Base-by-base conservation (phyloP, 2,888 invertebrate genomes). In the Drosophila kuntzei region DNA sequence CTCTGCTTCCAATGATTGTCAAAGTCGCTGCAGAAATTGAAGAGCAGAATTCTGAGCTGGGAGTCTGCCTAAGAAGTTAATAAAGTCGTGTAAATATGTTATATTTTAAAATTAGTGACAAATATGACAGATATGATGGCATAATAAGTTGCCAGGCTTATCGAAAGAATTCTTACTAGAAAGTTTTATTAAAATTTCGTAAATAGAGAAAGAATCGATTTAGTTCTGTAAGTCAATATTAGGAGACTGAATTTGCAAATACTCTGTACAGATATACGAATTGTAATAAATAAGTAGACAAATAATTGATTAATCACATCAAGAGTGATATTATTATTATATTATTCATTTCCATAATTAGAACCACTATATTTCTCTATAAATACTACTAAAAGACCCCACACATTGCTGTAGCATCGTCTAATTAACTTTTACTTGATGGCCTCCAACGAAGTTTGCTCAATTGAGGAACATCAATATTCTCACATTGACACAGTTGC, bases 391-490 rank as follows among this genome's bases (percentile, higher is more conserved):
- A 1, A 57, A 18, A 27, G 12, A 29, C 66, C 3, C 67, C 59
- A 67, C 60, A 49, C 53, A 29, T 34, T 37, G 18, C 32, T 8
- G 12, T 18, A 41, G 41, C 32, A 46, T 14, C 20, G 25, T 39
- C 59, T 78, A 72, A 86, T 86, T 80, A 71, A 83, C 67, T 66
- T 49, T 54, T 69, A 61, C 43, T 63, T 50, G 50, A 43, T 22
- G 83, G 57, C 88, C 83, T 83, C 76, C 78, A 69, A 57, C 67
- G 53, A 54, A 50, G 70, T 39, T 44, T 53, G 57, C 62, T 83
- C 87, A 83, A 88, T 87, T 86, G 81, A 71, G 44, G 65, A 50
- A 51, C 89, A 80, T 83, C 80, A 77, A 83, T 86, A 76, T 67
- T 29, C 49, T 53, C 49, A 14, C 51, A 37, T 36, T 25, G 39